A percentile compares a stretch with the other conserved stretches of the same genome.
Evolutionary conservation across 2,888 invertebrate species (phyloP).

Genomic region (Dolomedes plantarius): DNA sequence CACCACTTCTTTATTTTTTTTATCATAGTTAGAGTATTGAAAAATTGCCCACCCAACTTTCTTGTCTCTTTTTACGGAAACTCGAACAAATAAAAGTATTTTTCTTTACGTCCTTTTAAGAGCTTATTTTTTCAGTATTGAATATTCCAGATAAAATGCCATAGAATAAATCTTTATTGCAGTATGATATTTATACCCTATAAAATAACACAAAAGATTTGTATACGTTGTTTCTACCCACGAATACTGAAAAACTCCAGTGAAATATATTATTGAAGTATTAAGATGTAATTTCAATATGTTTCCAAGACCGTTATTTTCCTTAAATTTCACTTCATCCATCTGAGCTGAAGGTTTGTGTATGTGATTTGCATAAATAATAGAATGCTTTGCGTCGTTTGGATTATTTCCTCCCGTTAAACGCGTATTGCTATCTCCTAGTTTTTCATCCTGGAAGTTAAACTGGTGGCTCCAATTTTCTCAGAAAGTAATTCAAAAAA

Average conservation of each 20-base stretch:
- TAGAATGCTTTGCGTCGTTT: neutral
- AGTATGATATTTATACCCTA: neutral
- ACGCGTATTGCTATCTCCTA: neutral
- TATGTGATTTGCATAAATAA: neutral
- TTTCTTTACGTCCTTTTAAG: neutral
- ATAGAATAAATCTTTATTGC: neutral
- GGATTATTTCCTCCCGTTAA: neutral
- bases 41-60: neutral
- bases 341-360: neutral
- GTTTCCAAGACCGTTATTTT: neutral
- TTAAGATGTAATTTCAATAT: neutral
- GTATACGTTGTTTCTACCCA: neutral
- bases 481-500: neutral
- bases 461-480: neutral
- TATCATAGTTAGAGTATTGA: neutral
- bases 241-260: neutral
- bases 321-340: neutral
- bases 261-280: neutral
- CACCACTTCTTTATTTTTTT: neutral
- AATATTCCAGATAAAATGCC: neutral
- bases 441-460: neutral
- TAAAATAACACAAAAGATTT: neutral
- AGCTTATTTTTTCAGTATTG: neutral
- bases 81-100: neutral
- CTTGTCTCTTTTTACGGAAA: neutral